These are phyloP conservation scores for Campylorhamphus procurvoides DNA, from an alignment of 2,113 vertebrate species.

Conservation along the genomic window DNA sequence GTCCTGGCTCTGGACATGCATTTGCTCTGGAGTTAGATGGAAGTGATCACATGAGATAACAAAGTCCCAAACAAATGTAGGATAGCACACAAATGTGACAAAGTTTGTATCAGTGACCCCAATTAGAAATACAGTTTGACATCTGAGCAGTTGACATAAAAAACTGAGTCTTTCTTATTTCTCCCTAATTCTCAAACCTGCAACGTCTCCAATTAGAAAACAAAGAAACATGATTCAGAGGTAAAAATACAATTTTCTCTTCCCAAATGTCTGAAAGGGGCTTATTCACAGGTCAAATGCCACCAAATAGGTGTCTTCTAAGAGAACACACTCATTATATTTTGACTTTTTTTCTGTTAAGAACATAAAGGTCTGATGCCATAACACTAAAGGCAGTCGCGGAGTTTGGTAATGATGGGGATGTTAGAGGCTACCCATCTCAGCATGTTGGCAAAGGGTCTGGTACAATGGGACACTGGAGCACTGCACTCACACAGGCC, in stretches of 20 bases:
- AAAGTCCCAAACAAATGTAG: not conserved
- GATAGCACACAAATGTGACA: not conserved
- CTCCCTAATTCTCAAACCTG: not conserved
- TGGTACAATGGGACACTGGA: not conserved
- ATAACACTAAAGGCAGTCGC: rapidly evolving
- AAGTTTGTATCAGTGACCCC: not conserved
- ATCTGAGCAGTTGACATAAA: not conserved
- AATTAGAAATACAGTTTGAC: not conserved
- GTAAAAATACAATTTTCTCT: not conserved
- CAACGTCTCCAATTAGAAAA: slow-evolving; percentile 1
- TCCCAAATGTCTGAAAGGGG: not conserved
- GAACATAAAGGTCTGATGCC: not conserved
- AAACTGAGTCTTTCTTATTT: not conserved
- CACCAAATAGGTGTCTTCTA: not conserved
- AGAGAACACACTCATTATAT: not conserved
- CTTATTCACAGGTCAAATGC: not conserved
- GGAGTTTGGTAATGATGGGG: not conserved
- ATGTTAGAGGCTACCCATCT: not conserved
- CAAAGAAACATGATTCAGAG: not conserved
- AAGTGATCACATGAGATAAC: not conserved
- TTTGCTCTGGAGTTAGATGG: not conserved
- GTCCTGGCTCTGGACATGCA: not conserved
- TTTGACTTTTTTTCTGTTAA: not conserved
- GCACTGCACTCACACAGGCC: not conserved
- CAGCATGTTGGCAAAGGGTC: rapidly evolving